Evolutionary conservation across 2,888 invertebrate genomes (phyloP).

Genomic region (Phytoseiulus persimilis): DNA sequence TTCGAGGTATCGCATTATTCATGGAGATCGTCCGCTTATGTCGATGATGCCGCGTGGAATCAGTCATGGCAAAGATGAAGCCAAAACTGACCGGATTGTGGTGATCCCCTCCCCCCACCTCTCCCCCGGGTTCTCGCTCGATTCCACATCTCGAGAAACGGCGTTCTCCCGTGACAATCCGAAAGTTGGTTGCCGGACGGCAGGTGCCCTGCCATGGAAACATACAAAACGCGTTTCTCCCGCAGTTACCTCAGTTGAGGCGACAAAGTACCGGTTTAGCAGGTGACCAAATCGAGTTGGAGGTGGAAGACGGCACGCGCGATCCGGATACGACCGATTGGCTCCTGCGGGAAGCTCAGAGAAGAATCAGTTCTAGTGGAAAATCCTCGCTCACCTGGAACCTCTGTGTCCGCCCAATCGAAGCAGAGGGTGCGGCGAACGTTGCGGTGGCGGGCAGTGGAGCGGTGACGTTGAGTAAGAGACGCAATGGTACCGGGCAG

Average conservation of each 20-base stretch:
- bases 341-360: background rate
- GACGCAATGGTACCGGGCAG: background rate
- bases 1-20: background rate
- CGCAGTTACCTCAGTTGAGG: no score
- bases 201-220: no score
- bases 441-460: background rate
- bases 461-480: background rate
- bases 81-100: no score
- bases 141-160: no score
- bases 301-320: background rate
- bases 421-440: background rate
- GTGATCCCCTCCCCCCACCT: no score
- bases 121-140: no score
- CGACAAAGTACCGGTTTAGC: no score
- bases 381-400: background rate
- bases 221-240: no score
- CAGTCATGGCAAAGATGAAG: no score
- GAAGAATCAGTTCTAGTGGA: background rate
- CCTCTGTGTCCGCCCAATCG: background rate
- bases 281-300: background rate
- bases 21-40: background rate
- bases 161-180: no score
- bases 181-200: no score
- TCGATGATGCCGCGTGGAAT: background rate
- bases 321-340: background rate